These are phyloP conservation scores for Tetramorium simillimum DNA, from an alignment of 1,140 invertebrate genomes.

Conservation along the genomic window DNA sequence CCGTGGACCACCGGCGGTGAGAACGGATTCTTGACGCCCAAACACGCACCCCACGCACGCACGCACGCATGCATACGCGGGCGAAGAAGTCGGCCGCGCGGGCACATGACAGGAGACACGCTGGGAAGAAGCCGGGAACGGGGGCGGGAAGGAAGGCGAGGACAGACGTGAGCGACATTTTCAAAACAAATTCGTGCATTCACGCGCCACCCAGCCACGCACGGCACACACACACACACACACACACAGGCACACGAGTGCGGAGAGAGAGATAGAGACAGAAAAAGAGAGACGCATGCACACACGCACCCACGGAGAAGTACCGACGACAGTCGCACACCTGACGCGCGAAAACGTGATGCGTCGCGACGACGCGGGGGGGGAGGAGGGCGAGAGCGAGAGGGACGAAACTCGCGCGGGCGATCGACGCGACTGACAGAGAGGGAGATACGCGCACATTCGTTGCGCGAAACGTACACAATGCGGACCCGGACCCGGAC, in stretches of 20 bases:
- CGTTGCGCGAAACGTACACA: slow-evolving; percentile 36
- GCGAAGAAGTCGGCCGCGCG: slow-evolving; percentile 4
- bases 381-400: background rate
- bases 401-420: background rate
- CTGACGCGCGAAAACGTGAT: slow-evolving; percentile 28
- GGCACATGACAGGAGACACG: slow-evolving; percentile 17
- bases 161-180: slow-evolving; percentile 25
- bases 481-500: background rate
- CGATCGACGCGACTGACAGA: background rate
- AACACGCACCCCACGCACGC: slow-evolving; percentile 59
- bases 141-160: background rate
- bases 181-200: slow-evolving; percentile 46
- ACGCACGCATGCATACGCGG: slow-evolving; percentile 46
- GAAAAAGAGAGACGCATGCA: background rate
- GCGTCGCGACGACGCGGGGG: background rate
- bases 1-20: background rate
- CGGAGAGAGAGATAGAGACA: background rate
- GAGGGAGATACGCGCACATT: slow-evolving; percentile 38
- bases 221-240: slow-evolving; percentile 48
- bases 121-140: background rate
- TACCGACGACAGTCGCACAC: slow-evolving; percentile 24
- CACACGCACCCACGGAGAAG: slow-evolving; percentile 21
- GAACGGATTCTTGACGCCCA: slow-evolving; percentile 60
- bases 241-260: slow-evolving; percentile 40
- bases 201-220: slow-evolving; percentile 56